Evolutionary conservation across 1,140 invertebrate genomes (phyloP).

Genomic region (Drosophila virilis): DNA sequence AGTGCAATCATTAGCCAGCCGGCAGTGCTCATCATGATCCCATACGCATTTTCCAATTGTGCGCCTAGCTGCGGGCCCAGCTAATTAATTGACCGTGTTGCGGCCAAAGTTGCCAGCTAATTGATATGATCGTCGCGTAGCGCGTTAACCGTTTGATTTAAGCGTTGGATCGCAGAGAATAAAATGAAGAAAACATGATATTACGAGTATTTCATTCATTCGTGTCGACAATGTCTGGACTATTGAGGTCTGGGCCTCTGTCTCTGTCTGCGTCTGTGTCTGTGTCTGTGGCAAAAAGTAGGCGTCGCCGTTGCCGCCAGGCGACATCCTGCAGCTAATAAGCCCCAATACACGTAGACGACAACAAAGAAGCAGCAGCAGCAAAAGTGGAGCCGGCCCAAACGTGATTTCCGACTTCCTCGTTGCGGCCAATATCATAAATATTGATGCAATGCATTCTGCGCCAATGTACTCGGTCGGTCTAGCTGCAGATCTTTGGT

Average conservation of each 20-base stretch:
- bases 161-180: conserved; percentile 18
- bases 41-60: neutral
- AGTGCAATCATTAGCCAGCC: neutral
- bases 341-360: conserved; percentile 54
- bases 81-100: conserved; percentile 54
- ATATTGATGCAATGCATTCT: conserved; percentile 63
- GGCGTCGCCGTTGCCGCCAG: conserved; percentile 60
- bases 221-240: conserved; percentile 62
- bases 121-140: conserved; percentile 73
- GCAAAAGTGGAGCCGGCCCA: conserved; percentile 36
- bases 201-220: conserved; percentile 74
- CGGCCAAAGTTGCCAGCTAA: conserved; percentile 48
- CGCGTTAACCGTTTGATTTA: conserved; percentile 67
- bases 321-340: conserved; percentile 77
- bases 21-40: conserved; percentile 4
- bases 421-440: conserved; percentile 72
- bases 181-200: conserved; percentile 51
- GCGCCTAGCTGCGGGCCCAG: conserved; percentile 6
- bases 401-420: conserved; percentile 82
- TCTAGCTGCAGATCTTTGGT: conserved; percentile 16
- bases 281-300: conserved; percentile 66
- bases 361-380: neutral
- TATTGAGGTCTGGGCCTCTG: conserved; percentile 35
- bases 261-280: conserved; percentile 22
- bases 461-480: conserved; percentile 15